Conservation (phyloP, 2,113 vertebrate genomes). For the Tyto alba region DNA sequence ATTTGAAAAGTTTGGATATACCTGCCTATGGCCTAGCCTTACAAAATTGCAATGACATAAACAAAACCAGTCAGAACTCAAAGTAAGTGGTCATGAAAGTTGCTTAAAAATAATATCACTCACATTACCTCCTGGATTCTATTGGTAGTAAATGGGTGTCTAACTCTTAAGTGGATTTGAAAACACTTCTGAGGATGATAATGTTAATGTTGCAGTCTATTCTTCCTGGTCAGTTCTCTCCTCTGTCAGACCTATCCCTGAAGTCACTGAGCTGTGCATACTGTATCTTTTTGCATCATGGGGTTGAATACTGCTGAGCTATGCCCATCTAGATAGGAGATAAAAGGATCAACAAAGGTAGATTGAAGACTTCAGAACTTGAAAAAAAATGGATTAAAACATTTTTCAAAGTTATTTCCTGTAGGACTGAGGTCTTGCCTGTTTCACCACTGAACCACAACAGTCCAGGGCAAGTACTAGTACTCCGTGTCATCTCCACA, state of each 20-base stretch:
- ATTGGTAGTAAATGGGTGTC: not conserved
- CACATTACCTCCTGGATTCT: not conserved
- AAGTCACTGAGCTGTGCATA: not conserved
- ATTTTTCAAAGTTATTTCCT: not conserved
- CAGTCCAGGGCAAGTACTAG: not conserved
- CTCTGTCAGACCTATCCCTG: not conserved
- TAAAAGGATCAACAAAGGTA: not conserved
- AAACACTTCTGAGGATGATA: not conserved
- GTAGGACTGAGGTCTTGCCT: not conserved
- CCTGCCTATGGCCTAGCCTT: not conserved
- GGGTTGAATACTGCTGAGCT: not conserved
- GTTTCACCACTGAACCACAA: not conserved
- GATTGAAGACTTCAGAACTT: not conserved
- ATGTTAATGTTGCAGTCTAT: not conserved
- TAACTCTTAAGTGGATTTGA: not conserved
- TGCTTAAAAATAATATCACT: not conserved
- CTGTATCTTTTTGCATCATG: not conserved
- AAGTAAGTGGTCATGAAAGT: not conserved
- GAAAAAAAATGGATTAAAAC: not conserved
- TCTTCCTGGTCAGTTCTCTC: not conserved
- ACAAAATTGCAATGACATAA: not conserved
- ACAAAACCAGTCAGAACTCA: not conserved
- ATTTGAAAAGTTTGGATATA: not conserved
- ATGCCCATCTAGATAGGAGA: not conserved
- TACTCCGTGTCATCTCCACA: not conserved